Evolutionary conservation across 2,888 invertebrate genomes (phyloP).

Genomic region (Imbricaverruca yamaguchii): DNA sequence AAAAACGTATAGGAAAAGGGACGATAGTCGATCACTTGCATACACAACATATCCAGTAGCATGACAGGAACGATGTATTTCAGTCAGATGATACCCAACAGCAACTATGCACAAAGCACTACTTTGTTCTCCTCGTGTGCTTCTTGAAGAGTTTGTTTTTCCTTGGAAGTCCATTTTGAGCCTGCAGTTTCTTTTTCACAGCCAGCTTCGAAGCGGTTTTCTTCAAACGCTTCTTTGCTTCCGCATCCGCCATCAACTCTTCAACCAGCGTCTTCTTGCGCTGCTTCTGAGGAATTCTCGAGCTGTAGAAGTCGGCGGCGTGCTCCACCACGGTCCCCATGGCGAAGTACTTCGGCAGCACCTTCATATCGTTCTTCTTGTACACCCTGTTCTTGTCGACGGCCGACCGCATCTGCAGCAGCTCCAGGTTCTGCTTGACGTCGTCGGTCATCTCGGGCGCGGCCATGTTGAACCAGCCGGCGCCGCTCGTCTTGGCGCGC

Average conservation of each 20-base stretch:
- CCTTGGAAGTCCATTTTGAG: background rate
- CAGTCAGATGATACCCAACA: no score
- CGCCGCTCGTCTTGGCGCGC: constrained; percentile 60
- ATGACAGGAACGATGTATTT: no score
- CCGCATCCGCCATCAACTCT: constrained; percentile 81
- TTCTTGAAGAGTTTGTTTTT: background rate
- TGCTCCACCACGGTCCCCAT: constrained; percentile 60
- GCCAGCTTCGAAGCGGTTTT: constrained; percentile 3
- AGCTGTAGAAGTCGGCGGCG: constrained; percentile 75
- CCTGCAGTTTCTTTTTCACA: background rate
- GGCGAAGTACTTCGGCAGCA: constrained; percentile 37
- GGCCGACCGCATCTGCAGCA: constrained; percentile 85
- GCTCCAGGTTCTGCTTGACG: constrained; percentile 73
- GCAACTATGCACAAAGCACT: no score
- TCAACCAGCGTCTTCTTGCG: constrained; percentile 86
- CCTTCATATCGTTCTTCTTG: constrained; percentile 31
- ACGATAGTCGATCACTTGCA: no score
- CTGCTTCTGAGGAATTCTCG: constrained; percentile 73
- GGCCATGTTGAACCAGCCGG: constrained; percentile 80
- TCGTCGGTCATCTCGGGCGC: constrained; percentile 86
- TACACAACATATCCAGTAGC: no score
- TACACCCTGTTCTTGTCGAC: constrained; percentile 70
- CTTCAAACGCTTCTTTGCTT: constrained; percentile 47
- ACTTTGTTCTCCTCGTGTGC: background rate
- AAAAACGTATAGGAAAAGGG: no score